Base-by-base conservation (phyloP, 2,113 vertebrate species). In the Pseudolaguvia tuberculata region DNA sequence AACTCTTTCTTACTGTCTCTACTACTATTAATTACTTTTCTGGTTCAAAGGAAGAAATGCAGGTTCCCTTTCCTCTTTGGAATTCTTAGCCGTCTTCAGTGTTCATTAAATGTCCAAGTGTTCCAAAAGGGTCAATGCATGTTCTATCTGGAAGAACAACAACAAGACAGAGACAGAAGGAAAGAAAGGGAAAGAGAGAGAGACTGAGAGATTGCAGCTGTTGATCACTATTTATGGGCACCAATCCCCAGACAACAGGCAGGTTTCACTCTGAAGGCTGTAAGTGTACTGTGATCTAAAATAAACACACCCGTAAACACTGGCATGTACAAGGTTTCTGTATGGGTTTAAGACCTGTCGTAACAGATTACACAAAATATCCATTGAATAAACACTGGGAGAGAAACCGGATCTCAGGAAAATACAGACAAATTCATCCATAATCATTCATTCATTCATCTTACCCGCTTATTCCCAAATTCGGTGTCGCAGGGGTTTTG, bases 211-310 rank as follows among this genome's bases (percentile, higher is more conserved):
- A 25, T n/a, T 10, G 76, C 59, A 88, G 86, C 84, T 87, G 83
- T 83, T 79, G 75, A 70, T 20, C 81, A 82, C 88, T 89, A 88
- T 89, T 88, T 84, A 80, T 67, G 87, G 65, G 5, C 61, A 50
- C 70, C 77, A 58, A 78, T 78, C 59, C 75, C 72, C 72, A 80
- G 82, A 80, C 80, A 80, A 79, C 81, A 73, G 84, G 80, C 85
- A 83, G 82, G 80, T 85, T 87, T 87, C 78, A 87, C 83, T 86
- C 83, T 69, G 55, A 7, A 51, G 48, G 23, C 56, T 63, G 23
- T 51, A 79, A 52, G 78, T 75, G 58, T 52, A 72, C 72, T 69
- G 23, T 31, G 50, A 56, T 79, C 75, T 81, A 75, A 84, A 82
- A 83, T 79, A 86, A 84, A 83, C 69, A 55, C 59, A 51, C n/a